A percentile compares a stretch with the other conserved stretches of the same genome.
These are phyloP conservation scores for Melieria crassipennis DNA, from an alignment of 2,888 invertebrate species.

Conservation along the genomic window DNA sequence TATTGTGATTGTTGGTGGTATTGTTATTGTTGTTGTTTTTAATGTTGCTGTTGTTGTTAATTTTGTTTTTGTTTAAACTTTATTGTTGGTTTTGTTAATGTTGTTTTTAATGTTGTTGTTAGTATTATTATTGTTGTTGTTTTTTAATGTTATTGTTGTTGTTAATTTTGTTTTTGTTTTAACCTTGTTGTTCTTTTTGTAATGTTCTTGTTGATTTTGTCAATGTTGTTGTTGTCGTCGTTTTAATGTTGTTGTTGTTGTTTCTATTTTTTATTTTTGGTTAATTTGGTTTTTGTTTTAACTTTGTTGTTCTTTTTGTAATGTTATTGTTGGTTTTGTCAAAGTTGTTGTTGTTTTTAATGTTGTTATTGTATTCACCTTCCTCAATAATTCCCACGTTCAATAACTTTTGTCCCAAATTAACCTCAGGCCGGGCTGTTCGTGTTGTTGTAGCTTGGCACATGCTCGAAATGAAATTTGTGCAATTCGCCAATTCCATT, in stretches of 20 bases:
- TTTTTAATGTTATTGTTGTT: not conserved
- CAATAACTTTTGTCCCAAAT: too few species aligned
- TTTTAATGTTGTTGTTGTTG: not conserved
- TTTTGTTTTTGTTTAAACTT: not conserved
- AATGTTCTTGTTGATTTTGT: not conserved
- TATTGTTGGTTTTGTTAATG: not conserved
- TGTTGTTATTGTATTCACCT: too few species aligned
- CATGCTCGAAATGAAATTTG: too few species aligned
- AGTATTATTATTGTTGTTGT: not conserved
- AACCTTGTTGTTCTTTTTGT: not conserved
- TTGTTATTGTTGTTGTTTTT: not conserved
- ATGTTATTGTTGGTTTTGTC: not conserved
- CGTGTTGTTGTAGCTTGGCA: too few species aligned
- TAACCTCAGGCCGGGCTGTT: too few species aligned
- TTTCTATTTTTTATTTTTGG: too few species aligned
- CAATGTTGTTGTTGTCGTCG: slow-evolving; percentile 5
- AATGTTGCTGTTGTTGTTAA: not conserved
- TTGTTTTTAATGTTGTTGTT: not conserved
- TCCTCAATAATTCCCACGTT: too few species aligned
- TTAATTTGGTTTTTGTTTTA: not conserved
- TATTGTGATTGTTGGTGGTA: not conserved
- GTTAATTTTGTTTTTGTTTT: not conserved
- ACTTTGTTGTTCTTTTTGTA: not conserved
- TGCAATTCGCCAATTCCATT: too few species aligned
- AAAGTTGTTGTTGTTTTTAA: not conserved